These are phyloP conservation scores for Troides oblongomaculatus DNA, from an alignment of 2,888 invertebrate genomes.

Conservation along the genomic window DNA sequence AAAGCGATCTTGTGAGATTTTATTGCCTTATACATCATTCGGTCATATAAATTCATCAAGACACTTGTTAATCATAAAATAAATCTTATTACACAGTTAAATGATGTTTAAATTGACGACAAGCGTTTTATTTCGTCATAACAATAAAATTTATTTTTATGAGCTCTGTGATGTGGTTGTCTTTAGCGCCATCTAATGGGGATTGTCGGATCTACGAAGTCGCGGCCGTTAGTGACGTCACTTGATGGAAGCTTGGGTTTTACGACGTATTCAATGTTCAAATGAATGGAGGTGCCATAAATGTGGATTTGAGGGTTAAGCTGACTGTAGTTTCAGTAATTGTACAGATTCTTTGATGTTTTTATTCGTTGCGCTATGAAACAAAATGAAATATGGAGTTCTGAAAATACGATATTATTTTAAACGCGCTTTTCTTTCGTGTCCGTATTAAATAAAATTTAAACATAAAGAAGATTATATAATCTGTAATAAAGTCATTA, in stretches of 20 bases:
- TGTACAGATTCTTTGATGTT: slow-evolving; percentile 22
- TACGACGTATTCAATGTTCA: slow-evolving; percentile 59
- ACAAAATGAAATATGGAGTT: slow-evolving; percentile 32
- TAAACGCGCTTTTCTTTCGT: not conserved
- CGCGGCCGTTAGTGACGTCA: slow-evolving; percentile 53
- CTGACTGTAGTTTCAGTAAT: slow-evolving; percentile 25
- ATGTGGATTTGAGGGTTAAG: slow-evolving; percentile 48
- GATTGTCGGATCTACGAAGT: slow-evolving; percentile 49
- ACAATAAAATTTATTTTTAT: slow-evolving; percentile 81
- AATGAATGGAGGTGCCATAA: slow-evolving; percentile 67
- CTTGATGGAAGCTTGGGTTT: slow-evolving; percentile 53
- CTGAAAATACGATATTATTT: not conserved
- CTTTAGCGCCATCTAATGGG: slow-evolving; percentile 67
- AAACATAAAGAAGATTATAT: too few relatives aligned
- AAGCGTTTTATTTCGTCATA: slow-evolving; percentile 80
- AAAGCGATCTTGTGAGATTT: slow-evolving; percentile 68
- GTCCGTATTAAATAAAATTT: too few relatives aligned
- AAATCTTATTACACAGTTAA: slow-evolving; percentile 79
- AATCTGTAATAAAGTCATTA: too few relatives aligned
- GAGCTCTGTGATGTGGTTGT: slow-evolving; percentile 55
- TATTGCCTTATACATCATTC: slow-evolving; percentile 78
- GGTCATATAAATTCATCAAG: slow-evolving; percentile 78
- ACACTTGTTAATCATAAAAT: slow-evolving; percentile 80
- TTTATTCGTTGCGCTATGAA: not conserved
- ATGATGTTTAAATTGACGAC: slow-evolving; percentile 80